A percentile compares a stretch with the other conserved stretches of the same genome.
These are phyloP conservation scores for Danaus chrysippus DNA, from an alignment of 2,888 invertebrate species.

Conservation along the genomic window DNA sequence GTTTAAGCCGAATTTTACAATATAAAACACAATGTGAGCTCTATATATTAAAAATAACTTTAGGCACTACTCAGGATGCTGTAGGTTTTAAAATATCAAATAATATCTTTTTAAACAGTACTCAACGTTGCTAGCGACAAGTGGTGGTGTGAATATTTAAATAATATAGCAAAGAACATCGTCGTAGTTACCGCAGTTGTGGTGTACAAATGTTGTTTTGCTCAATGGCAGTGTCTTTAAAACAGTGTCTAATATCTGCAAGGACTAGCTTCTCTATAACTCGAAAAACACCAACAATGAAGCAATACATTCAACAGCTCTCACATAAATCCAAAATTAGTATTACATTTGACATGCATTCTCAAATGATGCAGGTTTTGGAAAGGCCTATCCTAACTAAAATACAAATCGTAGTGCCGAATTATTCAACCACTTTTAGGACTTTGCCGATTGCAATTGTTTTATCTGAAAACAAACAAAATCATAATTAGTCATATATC, in stretches of 20 bases:
- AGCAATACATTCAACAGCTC: slow-evolving; percentile 62
- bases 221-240: slow-evolving; percentile 44
- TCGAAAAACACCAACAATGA: slow-evolving; percentile 45
- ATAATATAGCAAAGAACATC: slow-evolving; percentile 19
- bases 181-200: slow-evolving; percentile 15
- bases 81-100: slow-evolving; percentile 16
- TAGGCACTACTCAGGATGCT: slow-evolving; percentile 9
- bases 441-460: slow-evolving; percentile 99
- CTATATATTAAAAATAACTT: slow-evolving; percentile 12
- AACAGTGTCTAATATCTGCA: slow-evolving; percentile 37
- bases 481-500: slow-evolving; percentile 13
- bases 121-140: slow-evolving; percentile 33
- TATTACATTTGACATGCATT: slow-evolving; percentile 66
- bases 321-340: slow-evolving; percentile 63
- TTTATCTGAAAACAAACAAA: slow-evolving; percentile 65
- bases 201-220: slow-evolving; percentile 29
- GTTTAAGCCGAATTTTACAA: slow-evolving; percentile 10
- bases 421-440: slow-evolving; percentile 94
- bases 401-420: slow-evolving; percentile 72
- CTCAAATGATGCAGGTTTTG: slow-evolving; percentile 72
- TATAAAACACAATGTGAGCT: slow-evolving; percentile 16
- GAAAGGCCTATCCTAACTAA: slow-evolving; percentile 77
- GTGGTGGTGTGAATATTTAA: slow-evolving; percentile 14
- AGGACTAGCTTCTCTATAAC: slow-evolving; percentile 64
- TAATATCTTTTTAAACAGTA: slow-evolving; percentile 24